A percentile compares a stretch with the other conserved stretches of the same genome.
phyloP scores from a whole-genome alignment of 2,113 vertebrate species.

The Bubalus kerabau region DNA sequence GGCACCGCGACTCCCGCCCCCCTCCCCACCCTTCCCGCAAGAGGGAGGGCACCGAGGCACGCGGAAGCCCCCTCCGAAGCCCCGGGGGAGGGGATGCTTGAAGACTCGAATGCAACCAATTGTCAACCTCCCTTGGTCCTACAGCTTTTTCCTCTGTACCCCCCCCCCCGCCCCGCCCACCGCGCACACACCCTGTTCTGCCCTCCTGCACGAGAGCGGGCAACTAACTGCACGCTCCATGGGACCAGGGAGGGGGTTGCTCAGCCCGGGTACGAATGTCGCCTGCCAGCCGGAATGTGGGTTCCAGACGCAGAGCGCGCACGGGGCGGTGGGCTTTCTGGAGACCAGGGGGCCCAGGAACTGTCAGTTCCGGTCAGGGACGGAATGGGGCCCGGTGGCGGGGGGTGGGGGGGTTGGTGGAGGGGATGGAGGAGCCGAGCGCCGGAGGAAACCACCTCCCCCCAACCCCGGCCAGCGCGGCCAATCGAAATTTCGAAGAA shows the following conservation, averaged over 20 bases:
- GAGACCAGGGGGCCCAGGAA: background rate
- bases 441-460: background rate
- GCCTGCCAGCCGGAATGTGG: background rate
- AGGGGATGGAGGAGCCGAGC: background rate
- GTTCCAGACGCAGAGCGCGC: background rate
- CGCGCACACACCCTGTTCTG: background rate
- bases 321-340: background rate
- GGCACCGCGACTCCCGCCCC: background rate
- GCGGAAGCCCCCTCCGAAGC: background rate
- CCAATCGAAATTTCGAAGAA: background rate
- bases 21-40: background rate
- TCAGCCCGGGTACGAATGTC: background rate
- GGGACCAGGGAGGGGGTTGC: background rate
- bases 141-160: background rate
- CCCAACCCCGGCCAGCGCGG: fast-evolving
- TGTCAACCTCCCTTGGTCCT: background rate
- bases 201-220: background rate
- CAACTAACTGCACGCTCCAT: background rate
- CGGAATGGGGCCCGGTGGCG: background rate
- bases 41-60: background rate
- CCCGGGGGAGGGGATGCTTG: background rate
- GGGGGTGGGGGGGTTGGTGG: background rate
- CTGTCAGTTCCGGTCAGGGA: slow-evolving; percentile 41
- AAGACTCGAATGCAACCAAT: background rate
- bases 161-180: background rate